Evolutionary conservation across 2,888 invertebrate genomes (phyloP), one percentile per base, ranked within the genome.

Genomic region (Cephalotes varians): DNA sequence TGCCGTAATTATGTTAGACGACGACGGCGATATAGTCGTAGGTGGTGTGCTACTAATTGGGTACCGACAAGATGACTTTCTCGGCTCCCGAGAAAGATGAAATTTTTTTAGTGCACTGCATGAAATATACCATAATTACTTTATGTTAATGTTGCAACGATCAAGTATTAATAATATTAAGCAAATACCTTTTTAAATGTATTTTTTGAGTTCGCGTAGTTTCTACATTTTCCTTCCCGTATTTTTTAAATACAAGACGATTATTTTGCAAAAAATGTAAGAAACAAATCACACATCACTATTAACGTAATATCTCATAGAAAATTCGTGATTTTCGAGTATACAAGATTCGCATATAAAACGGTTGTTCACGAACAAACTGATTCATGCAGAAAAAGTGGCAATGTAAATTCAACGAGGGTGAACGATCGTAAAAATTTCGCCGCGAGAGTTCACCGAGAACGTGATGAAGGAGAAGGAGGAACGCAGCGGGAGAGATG

Each of bases 1-100:
- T 80, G 82, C 58, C 81, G 81, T 88, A 88, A 88, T 88, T 88
- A 88, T 85, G 85, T 83, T 80, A 67, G 86, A 88, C 85, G 81
- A 72, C 62, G 44, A 58, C 9, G 72, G 40, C 69, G 77, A 44
- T 62, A 40, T 44, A 21, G 31, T 49, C 56, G 77, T 79, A 56
- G 77, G 56, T 58, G 54, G 77, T 56, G 25, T 67, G 67, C 44
- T 67, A 58, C 67, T 79, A 79, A 79, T 79, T 79, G 65, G 56
- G 18, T 44, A 58, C 72, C 28, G 44, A 72, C 51, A 34, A 65
- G 37, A 49, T 49, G n/a, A 18, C 44, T 56, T 44, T 67, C 34
- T 34, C 18, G 37, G 10, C 1, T 7, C 18, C 21, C 44, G 31
- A 47, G 31, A 44, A 56, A 28, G 12, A 67, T 28, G 7, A 62